Conservation (phyloP, 2,888 invertebrate genomes). For the Melinopterus prodromus region DNA sequence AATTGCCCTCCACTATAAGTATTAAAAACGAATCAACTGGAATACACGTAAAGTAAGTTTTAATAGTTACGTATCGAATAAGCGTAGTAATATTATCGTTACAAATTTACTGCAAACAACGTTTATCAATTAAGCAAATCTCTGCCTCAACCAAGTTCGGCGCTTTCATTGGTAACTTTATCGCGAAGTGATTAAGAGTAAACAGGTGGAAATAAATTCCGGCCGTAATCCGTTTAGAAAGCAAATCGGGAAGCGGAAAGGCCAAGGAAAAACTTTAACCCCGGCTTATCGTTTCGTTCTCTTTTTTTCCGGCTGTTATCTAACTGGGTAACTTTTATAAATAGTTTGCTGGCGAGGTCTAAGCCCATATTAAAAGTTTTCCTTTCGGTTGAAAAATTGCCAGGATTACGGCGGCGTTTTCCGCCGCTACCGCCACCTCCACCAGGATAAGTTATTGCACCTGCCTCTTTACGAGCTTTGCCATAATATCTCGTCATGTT, state of each 20-base stretch:
- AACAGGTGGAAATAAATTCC: not conserved
- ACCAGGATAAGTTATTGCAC: not conserved
- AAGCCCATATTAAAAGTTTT: slow-evolving; percentile 4
- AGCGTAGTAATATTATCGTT: not conserved
- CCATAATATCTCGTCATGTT: not conserved
- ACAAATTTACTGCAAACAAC: not conserved
- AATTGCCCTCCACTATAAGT: too few relatives aligned
- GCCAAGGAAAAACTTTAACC: slow-evolving; percentile 4
- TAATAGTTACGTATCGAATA: too few relatives aligned
- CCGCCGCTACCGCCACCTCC: not conserved
- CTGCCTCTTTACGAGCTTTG: not conserved
- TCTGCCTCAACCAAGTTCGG: not conserved
- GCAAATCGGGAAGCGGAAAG: slow-evolving; percentile 4
- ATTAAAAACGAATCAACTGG: too few relatives aligned
- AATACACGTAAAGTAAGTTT: too few relatives aligned
- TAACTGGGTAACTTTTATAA: not conserved
- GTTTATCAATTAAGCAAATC: not conserved
- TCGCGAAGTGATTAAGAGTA: not conserved
- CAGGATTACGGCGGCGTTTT: not conserved
- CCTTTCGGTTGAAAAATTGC: slow-evolving; percentile 4
- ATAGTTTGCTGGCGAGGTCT: not conserved
- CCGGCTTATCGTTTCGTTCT: not conserved
- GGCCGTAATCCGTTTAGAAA: not conserved
- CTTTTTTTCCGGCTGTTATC: not conserved
- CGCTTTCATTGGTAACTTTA: not conserved